These are phyloP conservation scores for Teinopalpus imperialis DNA, from an alignment of 2,888 invertebrate genomes.

Conservation along the genomic window DNA sequence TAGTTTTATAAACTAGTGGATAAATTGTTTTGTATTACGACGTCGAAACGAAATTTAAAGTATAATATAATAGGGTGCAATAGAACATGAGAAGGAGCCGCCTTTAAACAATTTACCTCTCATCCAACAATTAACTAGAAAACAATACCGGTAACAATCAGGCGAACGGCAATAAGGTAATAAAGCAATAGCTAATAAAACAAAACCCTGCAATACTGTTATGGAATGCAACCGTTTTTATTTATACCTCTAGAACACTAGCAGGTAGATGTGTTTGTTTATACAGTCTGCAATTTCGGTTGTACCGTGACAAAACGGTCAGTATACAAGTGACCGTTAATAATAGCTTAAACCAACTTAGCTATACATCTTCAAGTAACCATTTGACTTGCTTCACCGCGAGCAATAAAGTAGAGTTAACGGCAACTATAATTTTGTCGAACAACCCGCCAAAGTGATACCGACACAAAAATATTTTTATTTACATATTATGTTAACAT, in stretches of 20 bases:
- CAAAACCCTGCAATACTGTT: slow-evolving; percentile 8
- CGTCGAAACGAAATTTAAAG: too few relatives aligned
- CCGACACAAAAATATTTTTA: not conserved
- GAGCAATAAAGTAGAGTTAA: slow-evolving; percentile 11
- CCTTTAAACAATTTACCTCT: slow-evolving; percentile 5
- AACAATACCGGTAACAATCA: slow-evolving; percentile 15
- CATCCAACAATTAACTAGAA: not conserved
- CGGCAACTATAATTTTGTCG: slow-evolving; percentile 12
- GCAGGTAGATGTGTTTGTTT: slow-evolving; percentile 35
- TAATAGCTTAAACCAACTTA: slow-evolving; percentile 14
- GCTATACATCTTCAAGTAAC: not conserved
- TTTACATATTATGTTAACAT: not conserved
- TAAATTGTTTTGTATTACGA: too few relatives aligned
- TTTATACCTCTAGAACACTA: slow-evolving; percentile 13
- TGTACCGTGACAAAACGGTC: slow-evolving; percentile 36
- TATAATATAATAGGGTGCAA: too few relatives aligned
- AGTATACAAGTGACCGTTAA: slow-evolving; percentile 27
- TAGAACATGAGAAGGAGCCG: slow-evolving; percentile 11
- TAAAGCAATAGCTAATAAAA: slow-evolving; percentile 7
- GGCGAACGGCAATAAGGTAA: slow-evolving; percentile 10
- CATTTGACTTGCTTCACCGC: not conserved
- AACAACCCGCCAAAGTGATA: slow-evolving; percentile 12
- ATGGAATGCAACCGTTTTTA: slow-evolving; percentile 13
- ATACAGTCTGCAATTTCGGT: slow-evolving; percentile 41
- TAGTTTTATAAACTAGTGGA: too few relatives aligned